Evolutionary conservation across 2,888 invertebrate genomes (phyloP).

Genomic region (Meta bourneti): DNA sequence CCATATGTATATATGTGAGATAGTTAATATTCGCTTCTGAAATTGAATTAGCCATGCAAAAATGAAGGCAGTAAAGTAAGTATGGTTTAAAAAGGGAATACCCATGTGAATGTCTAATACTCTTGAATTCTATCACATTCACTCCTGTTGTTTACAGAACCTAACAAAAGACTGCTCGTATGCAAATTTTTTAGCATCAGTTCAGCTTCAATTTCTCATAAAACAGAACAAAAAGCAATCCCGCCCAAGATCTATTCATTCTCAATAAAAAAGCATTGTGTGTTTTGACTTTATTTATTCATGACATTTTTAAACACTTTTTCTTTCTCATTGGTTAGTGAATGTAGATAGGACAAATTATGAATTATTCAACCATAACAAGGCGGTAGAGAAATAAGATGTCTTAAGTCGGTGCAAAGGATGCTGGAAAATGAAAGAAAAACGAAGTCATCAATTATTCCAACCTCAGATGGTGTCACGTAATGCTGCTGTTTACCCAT

Average conservation of each 20-base stretch:
- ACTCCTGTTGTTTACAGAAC: not conserved
- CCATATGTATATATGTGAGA: too few relatives aligned
- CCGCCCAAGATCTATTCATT: not conserved
- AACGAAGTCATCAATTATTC: not conserved
- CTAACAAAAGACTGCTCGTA: not conserved
- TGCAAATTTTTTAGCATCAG: not conserved
- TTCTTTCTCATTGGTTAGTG: not conserved
- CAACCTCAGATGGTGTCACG: not conserved
- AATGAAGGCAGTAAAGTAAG: too few relatives aligned
- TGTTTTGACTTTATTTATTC: not conserved
- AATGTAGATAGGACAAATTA: not conserved
- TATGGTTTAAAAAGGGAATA: not conserved
- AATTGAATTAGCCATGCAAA: too few relatives aligned
- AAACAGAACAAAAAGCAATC: not conserved
- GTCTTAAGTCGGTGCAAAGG: not conserved
- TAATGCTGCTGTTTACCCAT: not conserved
- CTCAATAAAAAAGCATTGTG: not conserved
- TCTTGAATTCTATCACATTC: not conserved
- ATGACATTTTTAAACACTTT: not conserved
- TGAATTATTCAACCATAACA: not conserved
- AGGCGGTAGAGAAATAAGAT: not conserved
- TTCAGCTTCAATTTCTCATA: not conserved
- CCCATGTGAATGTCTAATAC: not conserved
- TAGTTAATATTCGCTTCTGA: too few relatives aligned
- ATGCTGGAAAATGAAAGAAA: not conserved